A percentile compares a stretch with the other conserved stretches of the same genome.
Evolutionary conservation across 2,888 invertebrate species (phyloP).

Genomic region (Hipparchia sbordonii): DNA sequence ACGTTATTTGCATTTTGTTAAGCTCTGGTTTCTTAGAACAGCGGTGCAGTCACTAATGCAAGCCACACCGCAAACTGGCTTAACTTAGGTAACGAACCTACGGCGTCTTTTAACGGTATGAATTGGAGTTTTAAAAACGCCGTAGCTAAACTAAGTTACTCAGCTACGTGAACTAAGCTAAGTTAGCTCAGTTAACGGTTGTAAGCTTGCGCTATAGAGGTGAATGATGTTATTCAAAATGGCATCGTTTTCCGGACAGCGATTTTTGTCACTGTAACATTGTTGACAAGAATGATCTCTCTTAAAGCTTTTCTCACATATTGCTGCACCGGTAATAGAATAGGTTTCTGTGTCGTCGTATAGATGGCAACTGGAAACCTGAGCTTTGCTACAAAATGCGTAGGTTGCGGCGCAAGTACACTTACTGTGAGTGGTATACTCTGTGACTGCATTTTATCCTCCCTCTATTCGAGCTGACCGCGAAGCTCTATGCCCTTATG

Average conservation of each 20-base stretch:
- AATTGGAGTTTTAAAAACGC: not conserved
- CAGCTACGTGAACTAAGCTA: too few species aligned
- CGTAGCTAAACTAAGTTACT: not conserved
- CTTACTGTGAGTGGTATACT: constrained; percentile 28
- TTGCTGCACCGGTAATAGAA: too few species aligned
- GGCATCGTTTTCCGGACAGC: not conserved
- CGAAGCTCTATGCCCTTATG: constrained; percentile 62
- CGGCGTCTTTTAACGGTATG: too few species aligned
- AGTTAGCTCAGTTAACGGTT: too few species aligned
- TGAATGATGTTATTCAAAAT: not conserved
- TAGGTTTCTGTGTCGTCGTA: too few species aligned
- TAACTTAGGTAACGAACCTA: too few species aligned
- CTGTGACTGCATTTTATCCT: constrained; percentile 73
- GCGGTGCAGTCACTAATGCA: too few species aligned
- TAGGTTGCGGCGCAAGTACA: not conserved
- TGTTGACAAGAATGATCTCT: not conserved
- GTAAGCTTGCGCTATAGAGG: not conserved
- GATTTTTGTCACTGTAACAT: not conserved
- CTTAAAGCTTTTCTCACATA: not conserved
- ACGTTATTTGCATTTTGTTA: too few species aligned
- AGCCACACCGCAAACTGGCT: too few species aligned
- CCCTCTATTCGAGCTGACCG: constrained; percentile 63
- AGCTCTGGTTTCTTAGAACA: too few species aligned
- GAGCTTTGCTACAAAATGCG: not conserved
- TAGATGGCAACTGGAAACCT: not conserved